Percentiles rank a stretch among this genome's conserved stretches.
phyloP scores from a whole-genome alignment of 1,140 invertebrate species.

The Drosophila takahashii region DNA sequence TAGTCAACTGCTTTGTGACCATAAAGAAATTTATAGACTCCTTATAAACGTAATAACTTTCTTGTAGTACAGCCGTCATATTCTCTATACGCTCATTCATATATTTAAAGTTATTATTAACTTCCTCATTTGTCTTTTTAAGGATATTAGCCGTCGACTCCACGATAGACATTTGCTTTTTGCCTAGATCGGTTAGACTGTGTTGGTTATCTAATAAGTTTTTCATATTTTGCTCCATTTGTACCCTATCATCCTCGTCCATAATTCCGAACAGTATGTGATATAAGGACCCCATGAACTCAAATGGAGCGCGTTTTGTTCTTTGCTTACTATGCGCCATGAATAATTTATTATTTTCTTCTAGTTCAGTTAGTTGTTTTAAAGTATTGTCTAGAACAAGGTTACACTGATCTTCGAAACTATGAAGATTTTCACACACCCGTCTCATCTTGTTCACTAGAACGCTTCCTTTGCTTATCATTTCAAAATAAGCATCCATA shows the following conservation, averaged over 20 bases:
- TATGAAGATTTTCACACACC: background rate
- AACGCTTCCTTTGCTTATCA: background rate
- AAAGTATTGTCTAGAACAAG: background rate
- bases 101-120: background rate
- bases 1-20: background rate
- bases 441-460: background rate
- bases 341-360: background rate
- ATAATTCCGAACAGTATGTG: slow-evolving; percentile 1
- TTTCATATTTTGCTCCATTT: background rate
- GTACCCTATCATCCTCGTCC: background rate
- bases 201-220: background rate
- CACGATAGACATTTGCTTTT: background rate
- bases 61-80: background rate
- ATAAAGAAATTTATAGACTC: background rate
- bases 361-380: background rate
- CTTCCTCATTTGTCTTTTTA: too few species aligned
- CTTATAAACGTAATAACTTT: slow-evolving; percentile 1
- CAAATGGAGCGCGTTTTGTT: background rate
- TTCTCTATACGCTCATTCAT: background rate
- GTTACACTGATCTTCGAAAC: background rate
- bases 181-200: background rate
- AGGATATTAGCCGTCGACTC: too few species aligned
- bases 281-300: slow-evolving; percentile 1
- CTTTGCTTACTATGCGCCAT: background rate
- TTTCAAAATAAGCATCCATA: background rate